Percentiles rank a stretch among this genome's conserved stretches.
phyloP scores from a whole-genome alignment of 2,113 vertebrate species.

The Fukomys damarensis region DNA sequence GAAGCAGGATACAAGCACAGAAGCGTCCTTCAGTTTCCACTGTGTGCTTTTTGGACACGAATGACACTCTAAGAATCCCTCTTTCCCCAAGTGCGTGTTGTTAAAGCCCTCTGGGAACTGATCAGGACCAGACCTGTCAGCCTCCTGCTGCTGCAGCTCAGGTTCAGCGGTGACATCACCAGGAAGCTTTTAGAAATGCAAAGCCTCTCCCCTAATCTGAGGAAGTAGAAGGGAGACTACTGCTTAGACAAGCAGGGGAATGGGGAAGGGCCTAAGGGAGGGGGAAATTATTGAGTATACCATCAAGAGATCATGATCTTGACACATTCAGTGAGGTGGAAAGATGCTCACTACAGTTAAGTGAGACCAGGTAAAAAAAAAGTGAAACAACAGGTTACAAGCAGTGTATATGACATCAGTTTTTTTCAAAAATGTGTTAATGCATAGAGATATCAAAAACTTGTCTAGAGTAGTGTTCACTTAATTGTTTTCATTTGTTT shows the following conservation, averaged over 20 bases:
- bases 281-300: not conserved
- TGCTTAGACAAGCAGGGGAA: not conserved
- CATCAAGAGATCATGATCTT: not conserved
- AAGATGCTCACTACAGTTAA: not conserved
- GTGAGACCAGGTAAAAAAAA: not conserved
- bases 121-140: not conserved
- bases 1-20: not conserved
- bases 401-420: not conserved
- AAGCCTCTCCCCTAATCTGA: not conserved
- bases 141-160: not conserved
- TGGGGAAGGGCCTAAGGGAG: not conserved
- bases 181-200: not conserved
- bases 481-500: not conserved
- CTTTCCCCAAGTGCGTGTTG: not conserved
- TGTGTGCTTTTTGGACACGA: constrained; percentile 26
- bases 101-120: not conserved
- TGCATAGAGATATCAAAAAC: not conserved
- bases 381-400: not conserved
- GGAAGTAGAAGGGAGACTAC: not conserved
- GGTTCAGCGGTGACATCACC: not conserved
- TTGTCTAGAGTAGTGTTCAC: not conserved
- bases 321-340: not conserved
- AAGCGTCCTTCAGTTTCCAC: not conserved
- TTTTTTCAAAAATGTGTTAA: not conserved
- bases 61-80: constrained; percentile 23